Percentiles rank a stretch among this genome's conserved stretches.
These are phyloP conservation scores for Tachina lurida DNA, from an alignment of 2,888 invertebrate genomes.

Conservation along the genomic window DNA sequence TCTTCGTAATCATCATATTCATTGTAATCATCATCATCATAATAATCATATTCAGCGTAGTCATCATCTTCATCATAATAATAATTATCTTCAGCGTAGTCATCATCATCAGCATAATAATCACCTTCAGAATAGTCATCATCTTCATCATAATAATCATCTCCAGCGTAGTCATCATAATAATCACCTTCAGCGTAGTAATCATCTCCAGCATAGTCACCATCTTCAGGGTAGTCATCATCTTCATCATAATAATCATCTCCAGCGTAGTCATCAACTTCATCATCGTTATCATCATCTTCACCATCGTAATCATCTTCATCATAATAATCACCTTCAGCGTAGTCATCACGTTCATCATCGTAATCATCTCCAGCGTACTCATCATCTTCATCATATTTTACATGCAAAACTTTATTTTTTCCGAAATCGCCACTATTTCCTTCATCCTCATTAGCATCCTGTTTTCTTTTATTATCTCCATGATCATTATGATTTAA, in stretches of 20 bases:
- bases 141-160: not conserved
- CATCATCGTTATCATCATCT: not conserved
- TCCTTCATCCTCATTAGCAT: not conserved
- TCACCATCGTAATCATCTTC: not conserved
- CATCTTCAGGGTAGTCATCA: not conserved
- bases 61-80: not conserved
- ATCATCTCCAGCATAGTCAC: not conserved
- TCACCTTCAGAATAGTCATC: not conserved
- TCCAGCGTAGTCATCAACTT: not conserved
- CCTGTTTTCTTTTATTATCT: not conserved
- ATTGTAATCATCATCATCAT: not conserved
- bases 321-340: not conserved
- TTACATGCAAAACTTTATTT: not conserved
- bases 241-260: not conserved
- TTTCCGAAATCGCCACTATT: not conserved
- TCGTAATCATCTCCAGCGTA: not conserved
- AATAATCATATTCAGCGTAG: not conserved
- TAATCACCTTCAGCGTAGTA: not conserved
- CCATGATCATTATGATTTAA: no score
- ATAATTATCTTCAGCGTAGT: not conserved
- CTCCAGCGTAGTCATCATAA: not conserved
- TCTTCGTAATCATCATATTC: not conserved
- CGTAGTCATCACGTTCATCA: not conserved
- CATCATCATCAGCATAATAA: not conserved
- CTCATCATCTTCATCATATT: not conserved